These are phyloP conservation scores for Nomada hirtipes DNA, from an alignment of 2,888 invertebrate genomes.

Conservation along the genomic window DNA sequence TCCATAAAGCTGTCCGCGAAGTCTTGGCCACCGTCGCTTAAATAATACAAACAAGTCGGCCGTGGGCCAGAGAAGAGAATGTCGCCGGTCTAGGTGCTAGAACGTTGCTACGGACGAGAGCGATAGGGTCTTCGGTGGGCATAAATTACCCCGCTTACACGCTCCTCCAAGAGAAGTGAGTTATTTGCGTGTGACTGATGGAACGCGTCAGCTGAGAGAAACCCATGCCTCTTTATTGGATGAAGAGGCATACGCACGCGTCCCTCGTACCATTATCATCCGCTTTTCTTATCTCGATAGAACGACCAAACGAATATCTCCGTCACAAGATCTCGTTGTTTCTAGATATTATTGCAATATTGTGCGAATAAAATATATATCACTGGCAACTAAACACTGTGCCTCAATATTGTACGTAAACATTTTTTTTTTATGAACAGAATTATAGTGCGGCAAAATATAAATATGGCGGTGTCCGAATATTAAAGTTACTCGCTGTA, in stretches of 20 bases:
- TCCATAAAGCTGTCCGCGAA: slow-evolving; percentile 42
- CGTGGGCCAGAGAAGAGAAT: slow-evolving; percentile 31
- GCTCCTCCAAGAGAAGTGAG: slow-evolving; percentile 80
- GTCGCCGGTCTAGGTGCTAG: slow-evolving; percentile 52
- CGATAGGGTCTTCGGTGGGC: slow-evolving; percentile 79
- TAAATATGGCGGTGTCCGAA: too few relatives aligned
- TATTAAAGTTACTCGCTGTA: too few relatives aligned
- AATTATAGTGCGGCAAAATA: too few relatives aligned
- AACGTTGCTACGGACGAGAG: slow-evolving; percentile 65
- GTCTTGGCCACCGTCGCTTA: slow-evolving; percentile 19
- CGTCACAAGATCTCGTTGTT: slow-evolving; percentile 19
- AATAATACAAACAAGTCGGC: slow-evolving; percentile 56
- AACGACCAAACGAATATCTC: slow-evolving; percentile 11
- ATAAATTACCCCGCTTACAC: slow-evolving; percentile 81
- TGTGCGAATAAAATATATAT: too few relatives aligned
- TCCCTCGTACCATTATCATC: slow-evolving; percentile 30
- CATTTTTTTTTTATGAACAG: too few relatives aligned
- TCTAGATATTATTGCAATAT: too few relatives aligned
- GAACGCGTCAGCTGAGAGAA: slow-evolving; percentile 83
- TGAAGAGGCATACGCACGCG: slow-evolving; percentile 71
- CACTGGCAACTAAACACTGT: too few relatives aligned
- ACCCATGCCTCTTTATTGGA: slow-evolving; percentile 65
- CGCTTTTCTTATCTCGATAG: slow-evolving; percentile 63
- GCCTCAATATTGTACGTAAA: too few relatives aligned
- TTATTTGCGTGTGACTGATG: slow-evolving; percentile 84